Conservation (phyloP, 35 echinoderm and acorn worm species). For the Diadema setosum region DNA sequence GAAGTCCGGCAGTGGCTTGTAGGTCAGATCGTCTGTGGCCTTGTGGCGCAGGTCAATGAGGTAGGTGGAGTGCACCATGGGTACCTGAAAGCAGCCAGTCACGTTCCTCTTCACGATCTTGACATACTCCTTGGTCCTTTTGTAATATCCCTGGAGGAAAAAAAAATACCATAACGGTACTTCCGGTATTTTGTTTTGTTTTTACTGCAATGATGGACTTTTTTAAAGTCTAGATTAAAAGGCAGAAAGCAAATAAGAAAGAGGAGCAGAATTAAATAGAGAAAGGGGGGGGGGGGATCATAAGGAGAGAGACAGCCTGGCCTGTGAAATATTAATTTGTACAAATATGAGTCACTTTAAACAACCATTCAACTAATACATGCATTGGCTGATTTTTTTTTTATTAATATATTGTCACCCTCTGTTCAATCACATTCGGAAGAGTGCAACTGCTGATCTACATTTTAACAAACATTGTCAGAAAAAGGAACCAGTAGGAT, state of each 20-base stretch:
- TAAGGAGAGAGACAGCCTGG: too few relatives aligned
- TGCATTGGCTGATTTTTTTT: too few relatives aligned
- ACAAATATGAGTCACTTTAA: too few relatives aligned
- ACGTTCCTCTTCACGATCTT: conserved; percentile 62
- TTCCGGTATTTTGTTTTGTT: background rate
- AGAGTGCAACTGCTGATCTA: too few relatives aligned
- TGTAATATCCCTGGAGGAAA: conserved; percentile 80
- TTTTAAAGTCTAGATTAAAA: background rate
- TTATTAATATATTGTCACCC: too few relatives aligned
- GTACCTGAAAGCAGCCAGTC: conserved; percentile 71
- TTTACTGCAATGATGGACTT: background rate
- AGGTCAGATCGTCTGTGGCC: conserved; percentile 48
- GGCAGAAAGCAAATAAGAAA: background rate
- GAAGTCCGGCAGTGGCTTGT: conserved; percentile 36
- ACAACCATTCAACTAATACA: too few relatives aligned
- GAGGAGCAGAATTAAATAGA: too few relatives aligned
- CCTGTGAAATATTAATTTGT: too few relatives aligned
- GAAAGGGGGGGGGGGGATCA: too few relatives aligned
- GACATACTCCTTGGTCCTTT: conserved; percentile 74
- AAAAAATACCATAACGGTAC: background rate
- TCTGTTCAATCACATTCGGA: too few relatives aligned
- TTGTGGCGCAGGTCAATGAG: conserved; percentile 62
- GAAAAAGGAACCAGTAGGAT: too few relatives aligned
- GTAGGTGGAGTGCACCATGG: conserved; percentile 96
- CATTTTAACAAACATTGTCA: too few relatives aligned